A percentile compares a stretch with the other conserved stretches of the same genome.
Conservation (phyloP, 2,888 invertebrate species). For the Hirtodrosophila confusa region DNA sequence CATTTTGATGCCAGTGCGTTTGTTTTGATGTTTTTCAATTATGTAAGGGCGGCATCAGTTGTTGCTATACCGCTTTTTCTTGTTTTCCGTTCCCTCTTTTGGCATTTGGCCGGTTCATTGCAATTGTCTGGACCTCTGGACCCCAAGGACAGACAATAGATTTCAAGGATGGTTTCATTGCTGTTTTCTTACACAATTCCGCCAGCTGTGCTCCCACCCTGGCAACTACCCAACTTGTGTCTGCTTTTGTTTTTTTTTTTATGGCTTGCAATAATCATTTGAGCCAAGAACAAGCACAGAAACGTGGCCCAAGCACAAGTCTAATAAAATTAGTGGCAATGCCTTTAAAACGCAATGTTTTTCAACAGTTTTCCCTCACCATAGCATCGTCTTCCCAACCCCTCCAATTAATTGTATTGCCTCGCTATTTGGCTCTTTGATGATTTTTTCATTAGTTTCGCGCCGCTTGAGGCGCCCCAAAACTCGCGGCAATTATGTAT, state of each 20-base stretch:
- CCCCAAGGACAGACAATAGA: conserved; percentile 66
- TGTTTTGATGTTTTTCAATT: conserved; percentile 79
- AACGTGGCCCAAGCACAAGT: conserved; percentile 40
- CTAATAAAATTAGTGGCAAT: conserved; percentile 73
- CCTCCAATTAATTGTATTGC: conserved; percentile 25
- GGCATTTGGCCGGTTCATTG: conserved; percentile 60
- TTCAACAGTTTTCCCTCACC: conserved; percentile 17
- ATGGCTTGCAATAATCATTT: conserved; percentile 74
- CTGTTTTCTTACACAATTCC: conserved; percentile 37
- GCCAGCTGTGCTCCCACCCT: conserved; percentile 44
- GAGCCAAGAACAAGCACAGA: conserved; percentile 33
- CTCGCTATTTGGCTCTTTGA: conserved; percentile 26
- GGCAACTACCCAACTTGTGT: conserved; percentile 25
- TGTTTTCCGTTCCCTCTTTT: conserved; percentile 19
- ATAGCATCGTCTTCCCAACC: neutral
- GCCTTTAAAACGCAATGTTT: conserved; percentile 66
- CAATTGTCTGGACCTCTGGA: conserved; percentile 57
- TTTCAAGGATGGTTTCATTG: conserved; percentile 77
- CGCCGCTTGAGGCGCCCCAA: conserved; percentile 58
- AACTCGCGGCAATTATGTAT: conserved; percentile 33
- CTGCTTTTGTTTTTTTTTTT: conserved; percentile 35
- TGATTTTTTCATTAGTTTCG: conserved; percentile 61
- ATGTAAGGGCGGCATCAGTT: conserved; percentile 57
- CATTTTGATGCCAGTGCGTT: conserved; percentile 49
- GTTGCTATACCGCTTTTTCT: conserved; percentile 20